These are phyloP conservation scores for Archips xylosteana DNA, from an alignment of 2,888 invertebrate species.

Conservation along the genomic window DNA sequence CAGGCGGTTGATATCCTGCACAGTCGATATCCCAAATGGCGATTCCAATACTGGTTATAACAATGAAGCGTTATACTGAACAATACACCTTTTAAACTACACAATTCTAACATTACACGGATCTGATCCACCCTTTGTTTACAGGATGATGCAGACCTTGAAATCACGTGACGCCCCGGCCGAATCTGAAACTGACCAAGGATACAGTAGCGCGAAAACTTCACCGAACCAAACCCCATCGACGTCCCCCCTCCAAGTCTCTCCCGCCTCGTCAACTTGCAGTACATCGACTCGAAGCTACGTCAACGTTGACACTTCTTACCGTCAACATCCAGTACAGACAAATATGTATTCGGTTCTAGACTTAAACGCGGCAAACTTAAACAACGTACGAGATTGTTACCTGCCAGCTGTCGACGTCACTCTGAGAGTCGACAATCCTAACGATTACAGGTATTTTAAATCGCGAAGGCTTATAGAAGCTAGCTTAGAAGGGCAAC, in stretches of 20 bases:
- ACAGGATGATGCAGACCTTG: constrained; percentile 79
- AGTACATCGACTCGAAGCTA: constrained; percentile 60
- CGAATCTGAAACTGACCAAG: constrained; percentile 72
- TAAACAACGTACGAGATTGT: constrained; percentile 55
- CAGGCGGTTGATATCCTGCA: constrained; percentile 68
- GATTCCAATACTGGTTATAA: constrained; percentile 64
- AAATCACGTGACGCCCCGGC: constrained; percentile 65
- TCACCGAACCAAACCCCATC: constrained; percentile 72
- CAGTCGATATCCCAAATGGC: constrained; percentile 56
- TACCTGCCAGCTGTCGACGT: constrained; percentile 66
- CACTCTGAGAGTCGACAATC: constrained; percentile 64
- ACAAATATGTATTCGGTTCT: constrained; percentile 59
- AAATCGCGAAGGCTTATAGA: constrained; percentile 70
- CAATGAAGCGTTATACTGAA: constrained; percentile 74
- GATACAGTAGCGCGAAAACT: constrained; percentile 74
- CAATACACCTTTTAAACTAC: not conserved
- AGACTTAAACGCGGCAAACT: constrained; percentile 59
- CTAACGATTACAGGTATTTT: constrained; percentile 69
- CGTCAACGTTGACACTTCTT: constrained; percentile 55
- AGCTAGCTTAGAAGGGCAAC: constrained; percentile 64
- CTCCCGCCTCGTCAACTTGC: constrained; percentile 65
- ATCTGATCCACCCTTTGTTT: constrained; percentile 32
- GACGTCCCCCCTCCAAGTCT: constrained; percentile 67
- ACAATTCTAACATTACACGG: not conserved
- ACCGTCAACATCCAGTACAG: constrained; percentile 59